Evolutionary conservation across 2,888 invertebrate species (phyloP).

Genomic region (Noctua fimbriata): DNA sequence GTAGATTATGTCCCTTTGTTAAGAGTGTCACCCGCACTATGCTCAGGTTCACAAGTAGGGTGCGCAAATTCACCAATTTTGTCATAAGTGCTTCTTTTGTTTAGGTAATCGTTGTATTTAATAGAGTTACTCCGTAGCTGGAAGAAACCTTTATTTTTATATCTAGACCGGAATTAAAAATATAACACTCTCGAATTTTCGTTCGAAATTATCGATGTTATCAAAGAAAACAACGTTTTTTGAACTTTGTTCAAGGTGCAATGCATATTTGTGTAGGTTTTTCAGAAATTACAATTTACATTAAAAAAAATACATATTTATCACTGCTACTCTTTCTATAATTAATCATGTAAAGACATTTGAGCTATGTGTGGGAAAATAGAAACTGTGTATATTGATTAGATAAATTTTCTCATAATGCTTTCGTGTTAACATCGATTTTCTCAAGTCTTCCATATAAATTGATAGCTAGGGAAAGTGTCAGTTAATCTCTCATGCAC

Average conservation of each 20-base stretch:
- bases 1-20: conserved; percentile 18
- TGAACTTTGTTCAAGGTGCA: too few species aligned
- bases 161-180: background rate
- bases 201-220: background rate
- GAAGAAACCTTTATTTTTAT: background rate
- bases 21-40: conserved; percentile 33
- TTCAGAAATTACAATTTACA: background rate
- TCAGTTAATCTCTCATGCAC: conserved; percentile 17
- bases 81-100: background rate
- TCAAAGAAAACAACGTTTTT: background rate
- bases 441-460: conserved; percentile 36
- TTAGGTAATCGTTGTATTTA: background rate
- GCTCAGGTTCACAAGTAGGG: conserved; percentile 42
- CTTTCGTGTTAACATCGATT: background rate
- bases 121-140: background rate
- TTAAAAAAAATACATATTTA: background rate
- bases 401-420: conserved; percentile 20
- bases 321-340: background rate
- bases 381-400: background rate
- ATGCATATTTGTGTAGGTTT: background rate
- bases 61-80: conserved; percentile 19
- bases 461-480: conserved; percentile 36
- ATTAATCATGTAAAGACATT: background rate
- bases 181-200: background rate
- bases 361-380: conserved; percentile 5